Evolutionary conservation across 2,888 invertebrate species (phyloP).

Genomic region (Crematogaster levior): DNA sequence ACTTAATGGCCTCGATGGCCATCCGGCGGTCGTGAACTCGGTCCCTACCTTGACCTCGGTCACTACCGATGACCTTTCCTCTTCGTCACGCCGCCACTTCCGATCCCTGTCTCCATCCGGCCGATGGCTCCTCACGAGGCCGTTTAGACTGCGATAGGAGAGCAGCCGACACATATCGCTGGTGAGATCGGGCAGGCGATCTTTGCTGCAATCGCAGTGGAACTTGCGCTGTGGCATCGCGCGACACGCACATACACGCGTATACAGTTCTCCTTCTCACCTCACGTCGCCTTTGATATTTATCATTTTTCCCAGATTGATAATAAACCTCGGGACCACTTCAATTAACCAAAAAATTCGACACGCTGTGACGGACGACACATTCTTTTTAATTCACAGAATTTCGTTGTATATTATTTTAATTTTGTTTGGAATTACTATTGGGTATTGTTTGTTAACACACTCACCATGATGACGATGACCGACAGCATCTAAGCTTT

Average conservation of each 20-base stretch:
- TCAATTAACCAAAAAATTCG: neutral
- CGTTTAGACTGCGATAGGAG: constrained; percentile 78
- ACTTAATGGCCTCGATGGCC: constrained; percentile 25
- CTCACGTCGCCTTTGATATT: constrained; percentile 13
- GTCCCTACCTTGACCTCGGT: constrained; percentile 64
- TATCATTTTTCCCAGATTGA: constrained; percentile 51
- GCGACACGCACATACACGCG: constrained; percentile 30
- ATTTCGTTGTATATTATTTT: neutral
- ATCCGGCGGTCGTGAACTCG: neutral
- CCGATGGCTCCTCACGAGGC: constrained; percentile 62
- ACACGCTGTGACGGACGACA: neutral
- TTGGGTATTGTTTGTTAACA: neutral
- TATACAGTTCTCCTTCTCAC: constrained; percentile 42
- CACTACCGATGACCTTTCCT: constrained; percentile 51
- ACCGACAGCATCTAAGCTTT: no score
- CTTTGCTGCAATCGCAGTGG: constrained; percentile 72
- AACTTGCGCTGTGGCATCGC: constrained; percentile 79
- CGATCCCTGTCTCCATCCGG: constrained; percentile 56
- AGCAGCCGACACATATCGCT: constrained; percentile 79
- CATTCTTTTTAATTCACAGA: constrained; percentile 7
- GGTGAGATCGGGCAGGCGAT: constrained; percentile 76
- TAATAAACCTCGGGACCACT: neutral
- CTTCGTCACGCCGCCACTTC: constrained; percentile 59
- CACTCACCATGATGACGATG: no score
- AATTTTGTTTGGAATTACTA: neutral